Base-by-base conservation (phyloP, 2,113 vertebrate species). In the Edolisoma coerulescens region DNA sequence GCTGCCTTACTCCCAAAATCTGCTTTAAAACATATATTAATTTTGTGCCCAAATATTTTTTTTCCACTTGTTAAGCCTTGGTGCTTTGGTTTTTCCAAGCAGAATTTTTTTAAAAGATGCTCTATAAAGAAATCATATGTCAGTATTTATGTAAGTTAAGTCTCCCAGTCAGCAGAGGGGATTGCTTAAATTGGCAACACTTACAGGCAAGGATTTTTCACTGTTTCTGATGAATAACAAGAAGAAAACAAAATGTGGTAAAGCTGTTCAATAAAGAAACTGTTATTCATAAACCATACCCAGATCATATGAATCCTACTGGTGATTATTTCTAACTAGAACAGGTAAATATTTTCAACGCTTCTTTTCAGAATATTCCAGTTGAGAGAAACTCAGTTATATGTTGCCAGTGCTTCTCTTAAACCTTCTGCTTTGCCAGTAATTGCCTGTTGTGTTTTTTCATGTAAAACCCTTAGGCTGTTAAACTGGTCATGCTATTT, bases 281-380 rank as follows among this genome's bases (percentile, higher is more conserved):
- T 80, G 71, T 37, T 90, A n/a, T 88, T 95, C 88, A 44, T 84
- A 83, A 88, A 65, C 47, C 32, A 23, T 88, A 35, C 28, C 24
- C 56, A 56, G 47, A 70, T 94, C 9, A 10, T 80, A 90, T 92
- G 37, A 76, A 80, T 79, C 63, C 63, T 85, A 20, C 30, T 68
- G 54, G 23, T 2, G 22, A 57, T 79, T 84, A 77, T 85, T 88
- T 96, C 52, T 35, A 81, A 53, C 79, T 75, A 23, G 26, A 84
- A 13, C 84, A 93, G 85, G 83, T 86, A 92, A 88, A 91, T 93
- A 96, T 93, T 95, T 95, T 94, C 44, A 77, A 88, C 52, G 57
- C 91, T 73, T 50, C 65, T 89, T 89, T 87, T 54, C 71, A 85
- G 82, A 94, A 63, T 61, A 82, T 85, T 91, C 75, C 33, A 37